phyloP scores from a whole-genome alignment of 2,113 vertebrate species.

The Nipponia nippon region DNA sequence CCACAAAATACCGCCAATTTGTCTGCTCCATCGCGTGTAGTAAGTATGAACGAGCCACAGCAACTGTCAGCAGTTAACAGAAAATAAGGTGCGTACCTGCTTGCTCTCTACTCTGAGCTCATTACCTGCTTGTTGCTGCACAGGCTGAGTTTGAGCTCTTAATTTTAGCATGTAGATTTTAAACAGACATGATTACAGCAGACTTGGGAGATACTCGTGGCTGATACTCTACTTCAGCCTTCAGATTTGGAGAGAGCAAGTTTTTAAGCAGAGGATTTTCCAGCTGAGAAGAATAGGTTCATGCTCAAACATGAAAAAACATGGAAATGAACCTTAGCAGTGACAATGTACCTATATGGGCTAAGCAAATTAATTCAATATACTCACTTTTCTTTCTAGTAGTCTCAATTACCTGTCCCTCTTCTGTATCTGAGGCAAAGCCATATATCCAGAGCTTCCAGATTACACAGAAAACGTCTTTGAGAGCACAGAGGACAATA shows the following conservation, averaged over 20 bases:
- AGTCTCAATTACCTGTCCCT: background rate
- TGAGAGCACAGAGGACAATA: background rate
- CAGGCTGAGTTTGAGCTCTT: background rate
- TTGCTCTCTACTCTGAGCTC: background rate
- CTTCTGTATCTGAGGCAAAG: background rate
- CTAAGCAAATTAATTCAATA: background rate
- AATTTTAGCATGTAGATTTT: background rate
- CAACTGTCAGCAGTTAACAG: background rate
- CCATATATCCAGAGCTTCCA: background rate
- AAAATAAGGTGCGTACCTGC: background rate
- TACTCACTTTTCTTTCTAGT: background rate
- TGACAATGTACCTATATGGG: background rate
- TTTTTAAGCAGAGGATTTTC: background rate
- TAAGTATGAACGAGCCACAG: background rate
- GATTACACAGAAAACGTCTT: background rate
- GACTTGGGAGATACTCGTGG: background rate
- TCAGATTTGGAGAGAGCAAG: background rate
- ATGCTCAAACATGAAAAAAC: background rate
- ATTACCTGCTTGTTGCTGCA: background rate
- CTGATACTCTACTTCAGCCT: background rate
- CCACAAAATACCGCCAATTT: background rate
- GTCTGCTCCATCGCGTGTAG: accelerated
- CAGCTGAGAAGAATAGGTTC: background rate
- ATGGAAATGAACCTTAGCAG: background rate
- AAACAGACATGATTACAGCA: background rate